These are phyloP conservation scores for Nezara viridula DNA, from an alignment of 2,888 invertebrate genomes.

Conservation along the genomic window DNA sequence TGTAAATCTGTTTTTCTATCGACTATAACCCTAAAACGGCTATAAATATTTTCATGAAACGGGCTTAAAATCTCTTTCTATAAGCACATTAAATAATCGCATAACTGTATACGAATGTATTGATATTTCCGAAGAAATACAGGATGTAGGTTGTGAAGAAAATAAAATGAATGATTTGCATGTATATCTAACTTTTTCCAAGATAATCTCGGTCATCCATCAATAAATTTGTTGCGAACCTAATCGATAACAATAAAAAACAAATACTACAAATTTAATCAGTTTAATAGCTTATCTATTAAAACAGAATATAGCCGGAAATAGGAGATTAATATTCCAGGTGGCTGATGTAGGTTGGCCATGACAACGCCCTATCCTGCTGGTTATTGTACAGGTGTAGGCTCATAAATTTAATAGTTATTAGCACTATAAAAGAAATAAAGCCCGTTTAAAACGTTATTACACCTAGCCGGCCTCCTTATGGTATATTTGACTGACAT, in stretches of 20 bases:
- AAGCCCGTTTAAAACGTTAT: slow-evolving; percentile 29
- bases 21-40: no score
- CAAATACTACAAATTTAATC: not conserved
- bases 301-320: not conserved
- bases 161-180: no score
- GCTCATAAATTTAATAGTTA: slow-evolving; percentile 35
- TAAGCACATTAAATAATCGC: no score
- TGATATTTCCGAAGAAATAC: no score
- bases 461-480: slow-evolving; percentile 4
- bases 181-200: not conserved
- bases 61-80: no score
- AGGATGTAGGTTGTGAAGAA: no score
- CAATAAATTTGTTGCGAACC: not conserved
- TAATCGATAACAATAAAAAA: not conserved
- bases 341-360: not conserved
- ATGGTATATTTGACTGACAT: not conserved
- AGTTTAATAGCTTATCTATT: not conserved
- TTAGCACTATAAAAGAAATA: slow-evolving; percentile 41
- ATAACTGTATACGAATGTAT: no score
- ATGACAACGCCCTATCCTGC: slow-evolving; percentile 26
- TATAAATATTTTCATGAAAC: no score
- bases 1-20: no score
- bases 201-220: not conserved
- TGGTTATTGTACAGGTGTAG: slow-evolving; percentile 35
- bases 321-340: not conserved